Percentiles rank a stretch among this genome's conserved stretches.
These are phyloP conservation scores for Drosophila willistoni DNA, from an alignment of 1,140 invertebrate genomes.

Conservation along the genomic window DNA sequence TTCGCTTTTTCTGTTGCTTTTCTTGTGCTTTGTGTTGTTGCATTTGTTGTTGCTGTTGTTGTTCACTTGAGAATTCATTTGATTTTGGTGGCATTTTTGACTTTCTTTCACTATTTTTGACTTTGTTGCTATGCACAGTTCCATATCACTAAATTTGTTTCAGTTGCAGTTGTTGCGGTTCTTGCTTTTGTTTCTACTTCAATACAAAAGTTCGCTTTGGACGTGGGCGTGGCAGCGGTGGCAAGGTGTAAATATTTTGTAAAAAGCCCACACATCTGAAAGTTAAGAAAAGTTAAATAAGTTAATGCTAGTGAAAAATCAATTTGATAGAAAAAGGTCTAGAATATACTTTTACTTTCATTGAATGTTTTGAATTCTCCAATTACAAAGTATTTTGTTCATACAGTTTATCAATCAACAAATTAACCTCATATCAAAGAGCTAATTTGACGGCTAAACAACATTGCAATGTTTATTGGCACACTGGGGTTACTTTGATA, in stretches of 20 bases:
- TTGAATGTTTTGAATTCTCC: too few species aligned
- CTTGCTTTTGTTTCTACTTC: slow-evolving; percentile 14
- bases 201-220: slow-evolving; percentile 32
- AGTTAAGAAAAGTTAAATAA: slow-evolving; percentile 60
- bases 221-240: slow-evolving; percentile 60
- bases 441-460: slow-evolving; percentile 2
- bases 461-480: slow-evolving; percentile 12
- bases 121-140: slow-evolving; percentile 74
- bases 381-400: background rate
- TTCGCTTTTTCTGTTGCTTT: slow-evolving; percentile 30
- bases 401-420: background rate
- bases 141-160: slow-evolving; percentile 69
- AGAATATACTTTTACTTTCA: too few species aligned
- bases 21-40: slow-evolving; percentile 8
- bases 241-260: slow-evolving; percentile 61
- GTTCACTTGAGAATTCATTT: slow-evolving; percentile 66
- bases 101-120: slow-evolving; percentile 54
- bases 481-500: slow-evolving; percentile 11
- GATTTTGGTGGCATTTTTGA: slow-evolving; percentile 77
- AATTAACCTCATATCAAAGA: slow-evolving; percentile 14
- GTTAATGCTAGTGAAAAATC: slow-evolving; percentile 9
- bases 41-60: slow-evolving; percentile 20
- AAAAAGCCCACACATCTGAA: slow-evolving; percentile 67
- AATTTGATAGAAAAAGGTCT: background rate
- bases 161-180: slow-evolving; percentile 26